These are phyloP conservation scores for Drosophila ezoana DNA, from an alignment of 2,888 invertebrate species.

Conservation along the genomic window DNA sequence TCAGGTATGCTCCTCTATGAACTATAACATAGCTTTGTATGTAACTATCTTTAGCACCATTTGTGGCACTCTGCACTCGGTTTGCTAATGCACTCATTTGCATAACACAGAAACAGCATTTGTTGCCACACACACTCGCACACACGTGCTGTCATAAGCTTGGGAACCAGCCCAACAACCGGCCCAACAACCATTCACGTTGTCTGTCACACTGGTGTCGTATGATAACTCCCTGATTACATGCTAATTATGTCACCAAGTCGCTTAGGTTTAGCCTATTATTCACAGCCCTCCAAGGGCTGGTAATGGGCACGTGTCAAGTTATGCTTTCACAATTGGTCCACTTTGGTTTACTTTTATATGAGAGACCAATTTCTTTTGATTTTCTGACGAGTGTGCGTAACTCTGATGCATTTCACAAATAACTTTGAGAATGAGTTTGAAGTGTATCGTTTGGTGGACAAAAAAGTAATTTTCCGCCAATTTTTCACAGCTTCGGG, in stretches of 20 bases:
- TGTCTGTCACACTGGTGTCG: slow-evolving; percentile 40
- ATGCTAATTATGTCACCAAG: slow-evolving; percentile 69
- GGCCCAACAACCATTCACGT: slow-evolving; percentile 10
- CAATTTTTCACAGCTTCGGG: no score
- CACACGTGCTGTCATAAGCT: slow-evolving; percentile 42
- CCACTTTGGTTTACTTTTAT: no score
- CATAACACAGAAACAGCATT: slow-evolving; percentile 72
- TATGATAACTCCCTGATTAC: slow-evolving; percentile 54
- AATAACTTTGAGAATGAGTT: no score
- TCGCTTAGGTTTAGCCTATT: slow-evolving; percentile 15
- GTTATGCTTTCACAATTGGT: background rate
- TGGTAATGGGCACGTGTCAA: slow-evolving; percentile 1
- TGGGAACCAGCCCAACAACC: slow-evolving; percentile 42
- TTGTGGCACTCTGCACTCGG: slow-evolving; percentile 33
- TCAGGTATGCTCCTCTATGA: background rate
- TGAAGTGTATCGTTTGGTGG: no score
- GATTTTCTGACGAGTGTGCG: no score
- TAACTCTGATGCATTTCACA: no score
- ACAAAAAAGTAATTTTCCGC: no score
- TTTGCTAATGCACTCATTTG: slow-evolving; percentile 67
- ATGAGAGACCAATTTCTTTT: no score
- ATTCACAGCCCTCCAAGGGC: background rate
- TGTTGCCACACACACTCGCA: slow-evolving; percentile 45
- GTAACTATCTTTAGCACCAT: slow-evolving; percentile 43
- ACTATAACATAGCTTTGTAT: background rate